Base-by-base conservation (phyloP, 2,797 vertebrate species). In the Gobio occitaniae region DNA sequence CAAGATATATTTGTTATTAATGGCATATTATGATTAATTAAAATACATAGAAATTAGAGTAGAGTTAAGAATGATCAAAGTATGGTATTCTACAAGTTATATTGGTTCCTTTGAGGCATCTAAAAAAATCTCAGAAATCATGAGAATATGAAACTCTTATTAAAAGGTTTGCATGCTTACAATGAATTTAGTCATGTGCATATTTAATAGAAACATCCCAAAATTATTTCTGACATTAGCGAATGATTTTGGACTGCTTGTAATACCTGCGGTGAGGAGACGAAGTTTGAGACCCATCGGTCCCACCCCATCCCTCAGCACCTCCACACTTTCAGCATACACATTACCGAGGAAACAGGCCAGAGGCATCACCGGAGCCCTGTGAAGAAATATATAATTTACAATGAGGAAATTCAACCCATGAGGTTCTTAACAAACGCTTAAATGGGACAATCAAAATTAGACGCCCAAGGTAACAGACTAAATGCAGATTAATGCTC, bases 301-400 rank as follows among this genome's bases (percentile, higher is more conserved):
- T 86, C 97, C 98, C 36, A 96, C 95, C 90, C 91, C 94, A 89
- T 99, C 97, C 90, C 97, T 94, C 90, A 99, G 93, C 91, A 99
- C 97, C 52, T 99, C 97, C 11, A 99, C 95, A 4, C 95, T 96
- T 90, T 99, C 98, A 16, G 98, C 97, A 9, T 96, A 99, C 76
- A 99, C 96, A 70, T 99, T 99, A 69, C 98, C 98, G 86, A 98
- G 95, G 94, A 98, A 99, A 95, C 98, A 99, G 94, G 96, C 97
- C 89, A 97, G 92, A 16, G 98, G 98, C 98, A 99, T 99, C 81
- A 90, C 87, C 0, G 98, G 98, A 91, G 98, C 97, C 95, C 98
- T 99, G 92, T 88, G 87, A 91, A 6, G 85, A 36, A 78, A 70
- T 38, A 29, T 25, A 59, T 66, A 0, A 69, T 78, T 78, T 69